Evolutionary conservation across 2,113 vertebrate genomes (phyloP), one percentile per base, ranked within the genome.

Genomic region (Aphyosemion australe): DNA sequence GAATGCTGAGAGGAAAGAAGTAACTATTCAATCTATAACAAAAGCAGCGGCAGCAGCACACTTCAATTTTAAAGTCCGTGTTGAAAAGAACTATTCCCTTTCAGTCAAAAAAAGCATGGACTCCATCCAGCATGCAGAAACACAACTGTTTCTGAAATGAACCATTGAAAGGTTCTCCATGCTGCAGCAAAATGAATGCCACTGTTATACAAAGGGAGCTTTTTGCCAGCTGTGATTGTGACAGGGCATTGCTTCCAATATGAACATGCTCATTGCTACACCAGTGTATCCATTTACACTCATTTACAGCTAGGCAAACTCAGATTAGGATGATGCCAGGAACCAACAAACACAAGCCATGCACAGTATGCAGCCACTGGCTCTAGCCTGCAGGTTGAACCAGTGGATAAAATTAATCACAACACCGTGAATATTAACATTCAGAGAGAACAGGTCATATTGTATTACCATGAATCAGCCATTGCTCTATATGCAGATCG

Each of bases 351-450:
- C 74, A 66, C 48, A 79, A 66, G 64, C 55, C 51, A 72, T 45
- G 66, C 82, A 73, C 72, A 72, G 74, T 71, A 63, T 71, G 80
- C 70, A 74, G 69, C 79, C 74, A 37, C 53, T 77, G 69, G 84
- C 72, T 84, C 71, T 79, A 63, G 76, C 79, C 79, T 63, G 66
- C 79, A 57, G 66, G 63, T 73, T 71, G 85, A 79, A 78, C 75
- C 74, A 87, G 65, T 72, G 76, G 84, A 60, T 78, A 66, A 87
- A 85, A 92, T 90, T 90, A 86, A 91, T 92, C 88, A 90, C 81
- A 86, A 87, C 81, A 84, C 71, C 82, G 84, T 88, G 77, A 89
- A 92, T 92, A 89, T 91, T 88, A 90, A 86, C 83, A 83, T 49
- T 74, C 69, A 69, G 70, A 75, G 84, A 86, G 84, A 90, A 87